Evolutionary conservation across 2,888 invertebrate genomes (phyloP), one percentile per base, ranked within the genome.

Genomic region (Carabus problematicus): DNA sequence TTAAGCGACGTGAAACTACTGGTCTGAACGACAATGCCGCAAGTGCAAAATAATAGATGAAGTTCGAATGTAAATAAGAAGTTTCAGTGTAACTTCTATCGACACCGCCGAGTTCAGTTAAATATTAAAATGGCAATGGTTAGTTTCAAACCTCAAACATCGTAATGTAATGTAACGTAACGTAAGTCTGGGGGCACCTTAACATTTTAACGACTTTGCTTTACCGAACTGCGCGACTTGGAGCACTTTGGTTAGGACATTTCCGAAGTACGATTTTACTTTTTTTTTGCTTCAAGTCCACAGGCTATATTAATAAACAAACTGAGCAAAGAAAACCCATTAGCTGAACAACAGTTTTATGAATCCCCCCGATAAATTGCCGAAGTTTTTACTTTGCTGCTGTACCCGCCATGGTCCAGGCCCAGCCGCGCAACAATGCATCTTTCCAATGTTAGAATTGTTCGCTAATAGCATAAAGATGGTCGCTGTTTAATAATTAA

Each of bases 281-380:
- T n/a, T 29, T 29, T 29, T 29, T 29, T 29, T 2, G 29, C 29
- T 29, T 29, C 29, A 29, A 29, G 29, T 29, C 29, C 29, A 29
- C 29, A 29, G 29, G 45, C 60, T 45, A 60, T 60, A 60, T 60
- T 60, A 60, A 60, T 60, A 60, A 60, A 60, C 60, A 60, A 60
- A 58, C 58, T 41, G 58, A 45, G 43, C 45, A 60, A 60, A 60
- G 60, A 29, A 60, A 16, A 14, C n/a, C 19, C 60, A 60, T 60
- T 60, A 60, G 19, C 11, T 11, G 60, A 60, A 60, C 60, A 43
- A 18, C 60, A 42, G 60, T 60, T 60, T 60, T 60, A 60, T 60
- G 60, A 60, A 60, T 60, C 60, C 29, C 19, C 42, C n/a, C 29
- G n/a, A n/a, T 19, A 60, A 60, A 60, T 45, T 60, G 45, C 43